Base-by-base conservation (phyloP, 2,113 vertebrate genomes). In the Macrotus californicus region DNA sequence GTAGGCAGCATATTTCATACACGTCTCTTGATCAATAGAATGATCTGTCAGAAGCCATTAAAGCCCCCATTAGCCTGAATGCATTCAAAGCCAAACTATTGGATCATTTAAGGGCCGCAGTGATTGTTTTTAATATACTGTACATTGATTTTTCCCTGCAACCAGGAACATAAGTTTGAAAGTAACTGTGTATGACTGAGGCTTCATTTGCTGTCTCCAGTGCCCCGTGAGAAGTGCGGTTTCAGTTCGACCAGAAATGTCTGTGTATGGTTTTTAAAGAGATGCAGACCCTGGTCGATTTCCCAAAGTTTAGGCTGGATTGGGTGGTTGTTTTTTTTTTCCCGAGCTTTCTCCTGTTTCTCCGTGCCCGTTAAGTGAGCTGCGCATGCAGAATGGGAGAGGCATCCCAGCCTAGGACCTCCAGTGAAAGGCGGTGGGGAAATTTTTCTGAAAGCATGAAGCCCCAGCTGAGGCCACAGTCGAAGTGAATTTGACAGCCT, bases 21-120 rank as follows among this genome's bases (percentile, higher is more conserved):
- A 96, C 86, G 89, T 89, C 94, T 97, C 98, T 98, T 98, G 98
- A 98, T 98, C 98, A 98, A 96, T 98, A 97, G 94, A 97, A 97
- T 75, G 96, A 97, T 98, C 98, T 98, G 98, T 98, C 98, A 98
- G 96, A 98, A 97, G 94, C 96, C 97, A 98, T 98, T 98, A 98
- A 89, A 97, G 96, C 98, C 95, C 89, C 93, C 97, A 93, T 98
- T 98, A 98, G 97, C 96, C 91, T 95, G 95, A 96, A 94, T 98
- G 97, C 97, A 98, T 97, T 98, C 98, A 98, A 97, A 98, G 97
- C 97, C 95, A 92, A 98, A 96, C 97, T 96, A 94, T 94, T 96
- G 97, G 96, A 97, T 97, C 97, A 92, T 96, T 97, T 96, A 97
- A 98, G 92, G 91, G 87, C 97, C 54, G 24, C 91, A 48, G 87